Conservation (phyloP, 1,140 invertebrate species). For the Drosophila tropicalis region DNA sequence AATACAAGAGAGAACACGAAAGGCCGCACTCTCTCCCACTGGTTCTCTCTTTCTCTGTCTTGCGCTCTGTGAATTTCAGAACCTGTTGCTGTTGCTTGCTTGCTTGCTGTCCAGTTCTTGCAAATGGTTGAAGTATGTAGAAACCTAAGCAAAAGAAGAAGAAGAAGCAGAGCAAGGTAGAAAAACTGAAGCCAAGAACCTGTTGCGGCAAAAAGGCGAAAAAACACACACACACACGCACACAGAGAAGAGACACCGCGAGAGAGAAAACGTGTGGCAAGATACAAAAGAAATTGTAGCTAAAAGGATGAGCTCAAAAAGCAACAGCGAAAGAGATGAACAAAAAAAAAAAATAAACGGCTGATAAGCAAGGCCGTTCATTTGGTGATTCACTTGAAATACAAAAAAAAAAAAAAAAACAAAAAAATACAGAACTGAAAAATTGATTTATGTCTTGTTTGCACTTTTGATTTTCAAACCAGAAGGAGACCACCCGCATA, state of each 20-base stretch:
- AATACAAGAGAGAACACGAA: constrained; percentile 3
- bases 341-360: constrained; percentile 55
- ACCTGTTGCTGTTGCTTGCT: constrained; percentile 79
- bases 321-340: constrained; percentile 66
- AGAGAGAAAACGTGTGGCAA: constrained; percentile 50
- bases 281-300: constrained; percentile 45
- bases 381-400: constrained; percentile 62
- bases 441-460: constrained; percentile 76
- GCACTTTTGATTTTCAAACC: constrained; percentile 77
- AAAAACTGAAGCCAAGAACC: constrained; percentile 63
- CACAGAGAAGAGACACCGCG: constrained; percentile 23
- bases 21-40: background rate
- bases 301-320: constrained; percentile 50
- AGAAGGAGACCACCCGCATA: constrained; percentile 9
- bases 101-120: constrained; percentile 60
- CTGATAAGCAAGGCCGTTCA: constrained; percentile 76
- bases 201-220: constrained; percentile 67
- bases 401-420: background rate
- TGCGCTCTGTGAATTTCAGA: constrained; percentile 46
- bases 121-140: constrained; percentile 15
- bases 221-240: background rate
- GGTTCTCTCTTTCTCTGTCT: too few species aligned
- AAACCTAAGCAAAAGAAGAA: constrained; percentile 30
- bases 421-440: constrained; percentile 24
- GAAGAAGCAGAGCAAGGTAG: constrained; percentile 23